These are phyloP conservation scores for Oostethus manadensis DNA, from an alignment of 2,113 vertebrate species.

Conservation along the genomic window DNA sequence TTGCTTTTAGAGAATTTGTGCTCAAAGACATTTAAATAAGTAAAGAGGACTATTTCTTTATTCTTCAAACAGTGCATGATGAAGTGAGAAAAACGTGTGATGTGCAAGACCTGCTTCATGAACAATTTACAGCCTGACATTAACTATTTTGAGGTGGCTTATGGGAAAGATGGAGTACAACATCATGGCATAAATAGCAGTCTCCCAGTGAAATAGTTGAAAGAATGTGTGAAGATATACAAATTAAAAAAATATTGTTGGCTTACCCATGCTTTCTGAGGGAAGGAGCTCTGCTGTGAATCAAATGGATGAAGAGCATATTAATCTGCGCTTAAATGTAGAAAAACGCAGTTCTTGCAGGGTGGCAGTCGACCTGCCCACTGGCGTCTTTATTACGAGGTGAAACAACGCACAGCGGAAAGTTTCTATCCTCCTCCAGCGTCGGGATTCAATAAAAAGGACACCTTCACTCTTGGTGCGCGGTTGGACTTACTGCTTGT, in stretches of 20 bases:
- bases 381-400: constrained; percentile 12
- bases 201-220: constrained; percentile 18
- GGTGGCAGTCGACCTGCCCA: constrained; percentile 19
- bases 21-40: constrained; percentile 16
- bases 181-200: neutral
- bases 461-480: constrained; percentile 31
- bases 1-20: constrained; percentile 14
- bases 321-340: constrained; percentile 36
- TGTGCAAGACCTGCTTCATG: constrained; percentile 40
- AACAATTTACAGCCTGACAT: constrained; percentile 43
- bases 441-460: neutral
- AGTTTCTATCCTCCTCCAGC: constrained; percentile 35
- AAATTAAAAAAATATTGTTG: neutral
- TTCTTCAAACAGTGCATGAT: constrained; percentile 18
- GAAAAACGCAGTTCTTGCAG: constrained; percentile 25
- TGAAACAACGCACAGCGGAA: constrained; percentile 14
- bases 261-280: constrained; percentile 58
- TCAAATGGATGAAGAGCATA: constrained; percentile 32
- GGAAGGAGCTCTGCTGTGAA: constrained; percentile 33
- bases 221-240: constrained; percentile 15
- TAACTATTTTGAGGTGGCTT: constrained; percentile 21
- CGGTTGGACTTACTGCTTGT: constrained; percentile 37
- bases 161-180: neutral
- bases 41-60: constrained; percentile 14
- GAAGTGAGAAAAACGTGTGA: constrained; percentile 31